Conservation (phyloP, 2,888 invertebrate genomes). For the Lacanobia wlatinum region DNA sequence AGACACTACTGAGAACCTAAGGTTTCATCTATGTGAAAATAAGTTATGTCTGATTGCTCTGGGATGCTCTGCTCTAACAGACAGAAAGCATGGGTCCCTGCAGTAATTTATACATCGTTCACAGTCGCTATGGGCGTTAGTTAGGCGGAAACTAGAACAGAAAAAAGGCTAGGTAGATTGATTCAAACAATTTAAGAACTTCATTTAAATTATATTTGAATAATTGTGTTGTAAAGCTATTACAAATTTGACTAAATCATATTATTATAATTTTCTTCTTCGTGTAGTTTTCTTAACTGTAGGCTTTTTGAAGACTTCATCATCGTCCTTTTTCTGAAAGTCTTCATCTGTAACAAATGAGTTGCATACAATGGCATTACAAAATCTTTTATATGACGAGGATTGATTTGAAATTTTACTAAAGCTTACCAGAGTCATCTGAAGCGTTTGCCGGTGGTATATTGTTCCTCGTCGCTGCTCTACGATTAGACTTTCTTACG, state of each 20-base stretch:
- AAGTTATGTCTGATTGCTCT: no score
- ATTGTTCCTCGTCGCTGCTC: constrained; percentile 73
- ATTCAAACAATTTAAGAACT: neutral
- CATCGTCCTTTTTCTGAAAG: constrained; percentile 79
- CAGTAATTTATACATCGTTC: no score
- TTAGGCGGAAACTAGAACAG: no score
- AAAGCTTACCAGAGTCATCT: constrained; percentile 83
- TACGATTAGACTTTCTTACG: constrained; percentile 82
- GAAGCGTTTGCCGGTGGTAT: constrained; percentile 74
- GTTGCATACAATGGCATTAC: neutral
- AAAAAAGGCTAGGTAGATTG: neutral
- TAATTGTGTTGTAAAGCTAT: neutral
- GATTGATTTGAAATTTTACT: neutral
- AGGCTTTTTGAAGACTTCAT: constrained; percentile 88
- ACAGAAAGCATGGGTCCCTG: no score
- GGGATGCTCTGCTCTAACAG: no score
- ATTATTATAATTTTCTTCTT: constrained; percentile 76
- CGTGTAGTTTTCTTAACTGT: constrained; percentile 80
- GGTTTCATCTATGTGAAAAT: no score
- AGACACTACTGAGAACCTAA: no score
- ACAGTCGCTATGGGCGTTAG: no score
- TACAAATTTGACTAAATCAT: neutral
- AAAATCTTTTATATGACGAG: neutral
- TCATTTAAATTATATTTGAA: constrained; percentile 14
- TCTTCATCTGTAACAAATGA: constrained; percentile 81